Evolutionary conservation across 2,888 invertebrate species (phyloP).

Genomic region (Osmoderma eremita): DNA sequence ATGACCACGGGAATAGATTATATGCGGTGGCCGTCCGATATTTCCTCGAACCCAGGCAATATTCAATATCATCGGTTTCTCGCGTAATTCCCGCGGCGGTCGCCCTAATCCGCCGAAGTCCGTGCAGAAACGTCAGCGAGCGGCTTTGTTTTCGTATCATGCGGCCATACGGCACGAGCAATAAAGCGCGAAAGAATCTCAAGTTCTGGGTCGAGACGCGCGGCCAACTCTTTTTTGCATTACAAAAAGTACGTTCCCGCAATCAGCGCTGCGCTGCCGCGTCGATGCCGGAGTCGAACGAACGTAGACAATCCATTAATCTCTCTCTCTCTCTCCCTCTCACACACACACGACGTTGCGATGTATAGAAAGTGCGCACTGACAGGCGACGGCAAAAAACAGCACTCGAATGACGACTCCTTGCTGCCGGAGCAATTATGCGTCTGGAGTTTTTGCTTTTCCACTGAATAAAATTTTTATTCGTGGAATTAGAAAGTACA

Average conservation of each 20-base stretch:
- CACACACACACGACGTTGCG: conserved; percentile 5
- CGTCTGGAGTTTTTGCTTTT: conserved; percentile 30
- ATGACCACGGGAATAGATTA: conserved; percentile 6
- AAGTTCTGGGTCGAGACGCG: conserved; percentile 31
- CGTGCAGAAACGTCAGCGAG: conserved; percentile 3
- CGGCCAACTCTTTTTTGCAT: conserved; percentile 9
- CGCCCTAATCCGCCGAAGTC: not conserved
- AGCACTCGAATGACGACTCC: conserved; percentile 13
- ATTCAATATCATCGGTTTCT: conserved; percentile 18
- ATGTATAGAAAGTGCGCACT: conserved; percentile 17
- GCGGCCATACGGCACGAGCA: conserved; percentile 16
- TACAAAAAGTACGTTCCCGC: conserved; percentile 10
- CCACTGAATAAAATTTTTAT: conserved; percentile 28
- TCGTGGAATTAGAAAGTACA: conserved; percentile 31
- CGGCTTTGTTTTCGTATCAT: conserved; percentile 13
- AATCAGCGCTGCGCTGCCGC: not conserved
- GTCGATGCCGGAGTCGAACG: not conserved
- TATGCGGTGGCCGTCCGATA: not conserved
- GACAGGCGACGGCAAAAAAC: conserved; percentile 9
- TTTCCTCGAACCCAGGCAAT: conserved; percentile 28
- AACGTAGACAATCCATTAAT: not conserved
- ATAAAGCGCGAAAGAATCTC: conserved; percentile 27
- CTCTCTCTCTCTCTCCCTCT: not conserved
- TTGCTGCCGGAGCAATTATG: conserved; percentile 21
- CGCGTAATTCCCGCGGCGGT: not conserved